Percentiles rank a stretch among this genome's conserved stretches.
Conservation (phyloP, 2,888 invertebrate genomes). For the Clusia tigrina region DNA sequence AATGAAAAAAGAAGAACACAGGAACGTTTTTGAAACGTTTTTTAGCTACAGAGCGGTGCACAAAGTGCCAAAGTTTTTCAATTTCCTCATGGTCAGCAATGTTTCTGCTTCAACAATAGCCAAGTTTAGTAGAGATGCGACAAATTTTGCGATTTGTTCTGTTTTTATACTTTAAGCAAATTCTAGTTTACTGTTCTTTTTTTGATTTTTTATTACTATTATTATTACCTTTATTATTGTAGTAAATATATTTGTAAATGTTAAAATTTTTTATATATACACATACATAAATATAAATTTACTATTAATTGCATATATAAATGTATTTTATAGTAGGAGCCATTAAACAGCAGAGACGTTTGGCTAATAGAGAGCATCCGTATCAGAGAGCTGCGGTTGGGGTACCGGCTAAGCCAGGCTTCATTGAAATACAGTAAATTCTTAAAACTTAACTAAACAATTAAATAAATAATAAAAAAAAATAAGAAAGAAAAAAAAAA, state of each 20-base stretch:
- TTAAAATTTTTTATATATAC: conserved; percentile 27
- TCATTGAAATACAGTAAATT: conserved; percentile 58
- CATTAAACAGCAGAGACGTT: conserved; percentile 79
- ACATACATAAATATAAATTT: conserved; percentile 25
- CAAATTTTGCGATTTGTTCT: too few species aligned
- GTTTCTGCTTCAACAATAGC: too few species aligned
- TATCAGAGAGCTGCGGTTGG: conserved; percentile 88
- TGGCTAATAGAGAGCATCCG: conserved; percentile 90
- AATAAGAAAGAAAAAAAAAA: conserved; percentile 21
- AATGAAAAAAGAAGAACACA: background rate
- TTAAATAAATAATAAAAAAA: conserved; percentile 21
- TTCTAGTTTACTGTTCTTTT: too few species aligned
- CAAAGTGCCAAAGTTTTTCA: too few species aligned
- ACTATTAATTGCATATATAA: conserved; percentile 51
- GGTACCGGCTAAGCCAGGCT: conserved; percentile 72
- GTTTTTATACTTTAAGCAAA: too few species aligned
- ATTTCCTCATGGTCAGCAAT: too few species aligned
- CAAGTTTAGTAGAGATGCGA: too few species aligned
- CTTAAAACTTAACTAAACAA: too few species aligned
- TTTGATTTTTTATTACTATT: too few species aligned
- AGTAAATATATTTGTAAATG: conserved; percentile 22
- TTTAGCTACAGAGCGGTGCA: too few species aligned
- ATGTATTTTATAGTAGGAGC: conserved; percentile 64
- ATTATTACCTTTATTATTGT: too few species aligned
- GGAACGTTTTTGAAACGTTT: too few species aligned